phyloP scores from a whole-genome alignment of 1,140 invertebrate species.

The Heliothis virescens region DNA sequence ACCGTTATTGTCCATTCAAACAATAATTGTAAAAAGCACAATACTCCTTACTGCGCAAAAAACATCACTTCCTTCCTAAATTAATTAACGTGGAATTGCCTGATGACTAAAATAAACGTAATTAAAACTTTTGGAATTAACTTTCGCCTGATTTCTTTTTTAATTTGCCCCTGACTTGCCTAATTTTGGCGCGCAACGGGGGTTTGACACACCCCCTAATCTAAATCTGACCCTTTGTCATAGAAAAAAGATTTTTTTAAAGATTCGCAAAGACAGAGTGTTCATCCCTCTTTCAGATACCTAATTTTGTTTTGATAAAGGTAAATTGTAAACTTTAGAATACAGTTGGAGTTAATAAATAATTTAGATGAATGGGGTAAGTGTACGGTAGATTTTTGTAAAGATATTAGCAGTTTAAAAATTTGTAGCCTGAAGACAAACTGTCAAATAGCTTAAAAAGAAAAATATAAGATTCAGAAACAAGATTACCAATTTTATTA shows the following conservation, averaged over 20 bases:
- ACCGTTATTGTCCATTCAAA: slow-evolving; percentile 4
- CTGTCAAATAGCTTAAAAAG: no score
- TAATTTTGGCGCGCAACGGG: slow-evolving; percentile 81
- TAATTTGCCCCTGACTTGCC: slow-evolving; percentile 78
- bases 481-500: no score
- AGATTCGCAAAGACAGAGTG: slow-evolving; percentile 50
- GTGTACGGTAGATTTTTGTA: background rate
- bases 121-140: slow-evolving; percentile 84
- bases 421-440: no score
- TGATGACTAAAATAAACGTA: slow-evolving; percentile 83
- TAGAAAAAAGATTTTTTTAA: slow-evolving; percentile 61
- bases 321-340: slow-evolving; percentile 29
- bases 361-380: slow-evolving; percentile 39
- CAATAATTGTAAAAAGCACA: slow-evolving; percentile 16
- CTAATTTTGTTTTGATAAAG: slow-evolving; percentile 49
- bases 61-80: slow-evolving; percentile 60
- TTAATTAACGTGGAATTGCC: slow-evolving; percentile 71
- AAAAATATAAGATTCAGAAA: no score
- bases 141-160: slow-evolving; percentile 83
- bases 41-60: slow-evolving; percentile 25
- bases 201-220: slow-evolving; percentile 78
- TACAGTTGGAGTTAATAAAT: slow-evolving; percentile 35
- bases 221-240: slow-evolving; percentile 69
- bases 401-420: no score
- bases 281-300: slow-evolving; percentile 24